Evolutionary conservation across 1,140 invertebrate genomes (phyloP).

Genomic region (Tribolium madens): DNA sequence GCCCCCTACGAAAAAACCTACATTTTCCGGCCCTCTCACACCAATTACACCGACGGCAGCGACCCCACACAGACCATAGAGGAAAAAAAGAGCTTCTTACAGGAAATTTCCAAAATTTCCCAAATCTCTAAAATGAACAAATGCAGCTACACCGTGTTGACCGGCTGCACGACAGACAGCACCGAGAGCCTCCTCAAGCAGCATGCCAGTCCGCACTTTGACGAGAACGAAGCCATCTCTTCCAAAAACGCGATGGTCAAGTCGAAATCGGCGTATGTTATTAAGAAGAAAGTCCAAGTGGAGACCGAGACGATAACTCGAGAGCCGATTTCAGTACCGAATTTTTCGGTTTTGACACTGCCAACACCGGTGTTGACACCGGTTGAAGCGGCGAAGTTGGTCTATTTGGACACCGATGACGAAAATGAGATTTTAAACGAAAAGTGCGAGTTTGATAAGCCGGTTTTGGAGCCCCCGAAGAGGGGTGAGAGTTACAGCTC

Average conservation of each 20-base stretch:
- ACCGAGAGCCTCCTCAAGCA: slow-evolving; percentile 73
- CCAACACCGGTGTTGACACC: slow-evolving; percentile 77
- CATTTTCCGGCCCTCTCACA: slow-evolving; percentile 64
- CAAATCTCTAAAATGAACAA: slow-evolving; percentile 77
- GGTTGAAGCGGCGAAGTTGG: slow-evolving; percentile 76
- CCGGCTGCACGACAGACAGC: slow-evolving; percentile 72
- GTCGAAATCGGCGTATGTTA: slow-evolving; percentile 73
- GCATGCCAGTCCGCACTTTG: slow-evolving; percentile 58
- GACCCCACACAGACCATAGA: slow-evolving; percentile 54
- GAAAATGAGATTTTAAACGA: slow-evolving; percentile 67
- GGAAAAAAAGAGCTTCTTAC: slow-evolving; percentile 59
- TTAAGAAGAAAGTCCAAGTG: slow-evolving; percentile 67
- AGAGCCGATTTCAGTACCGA: slow-evolving; percentile 82
- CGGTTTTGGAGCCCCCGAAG: slow-evolving; percentile 66
- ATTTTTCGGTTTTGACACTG: slow-evolving; percentile 75
- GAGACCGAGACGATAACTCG: slow-evolving; percentile 70
- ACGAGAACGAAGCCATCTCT: slow-evolving; percentile 60
- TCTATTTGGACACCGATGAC: slow-evolving; percentile 79
- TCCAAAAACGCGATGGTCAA: slow-evolving; percentile 69
- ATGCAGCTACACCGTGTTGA: slow-evolving; percentile 80
- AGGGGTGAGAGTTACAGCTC: slow-evolving; percentile 73
- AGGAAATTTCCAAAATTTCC: slow-evolving; percentile 80
- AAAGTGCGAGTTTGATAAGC: slow-evolving; percentile 13
- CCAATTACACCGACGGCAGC: slow-evolving; percentile 65
- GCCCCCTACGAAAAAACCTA: slow-evolving; percentile 65